Conservation (phyloP, 2,888 invertebrate genomes). For the Neoaliturus tenellus region DNA sequence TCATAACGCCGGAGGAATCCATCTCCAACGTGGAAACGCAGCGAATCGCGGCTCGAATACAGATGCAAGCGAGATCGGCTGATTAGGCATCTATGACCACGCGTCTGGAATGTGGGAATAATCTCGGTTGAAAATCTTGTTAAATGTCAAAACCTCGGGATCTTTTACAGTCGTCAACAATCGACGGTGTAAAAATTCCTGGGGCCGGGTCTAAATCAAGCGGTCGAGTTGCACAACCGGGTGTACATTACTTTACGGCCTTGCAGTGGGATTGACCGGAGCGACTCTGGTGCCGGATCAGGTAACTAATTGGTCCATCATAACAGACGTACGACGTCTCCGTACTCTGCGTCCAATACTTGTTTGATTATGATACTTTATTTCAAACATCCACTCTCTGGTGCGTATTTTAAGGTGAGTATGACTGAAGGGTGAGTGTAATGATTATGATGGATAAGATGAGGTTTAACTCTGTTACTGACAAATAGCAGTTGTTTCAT, state of each 20-base stretch:
- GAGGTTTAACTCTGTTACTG: too few species aligned
- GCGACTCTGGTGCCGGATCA: background rate
- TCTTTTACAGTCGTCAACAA: slow-evolving; percentile 53
- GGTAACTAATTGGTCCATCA: slow-evolving; percentile 23
- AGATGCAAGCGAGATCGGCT: background rate
- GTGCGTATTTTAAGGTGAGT: too few species aligned
- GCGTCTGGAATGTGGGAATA: slow-evolving; percentile 27
- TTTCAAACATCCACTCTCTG: too few species aligned
- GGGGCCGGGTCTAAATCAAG: slow-evolving; percentile 1
- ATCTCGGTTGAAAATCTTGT: slow-evolving; percentile 42
- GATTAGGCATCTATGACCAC: slow-evolving; percentile 2
- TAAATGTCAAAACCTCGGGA: slow-evolving; percentile 46
- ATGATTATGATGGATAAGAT: too few species aligned
- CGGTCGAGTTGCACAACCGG: slow-evolving; percentile 6
- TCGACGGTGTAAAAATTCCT: slow-evolving; percentile 40
- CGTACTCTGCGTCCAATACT: background rate
- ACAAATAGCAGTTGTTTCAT: too few species aligned
- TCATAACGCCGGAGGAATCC: background rate
- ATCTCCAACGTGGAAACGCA: background rate
- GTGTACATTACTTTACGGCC: slow-evolving; percentile 20
- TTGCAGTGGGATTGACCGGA: background rate
- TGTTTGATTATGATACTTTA: too few species aligned
- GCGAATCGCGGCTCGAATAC: background rate
- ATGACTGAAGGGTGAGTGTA: too few species aligned
- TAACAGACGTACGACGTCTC: background rate